Percentiles rank a stretch among this genome's conserved stretches.
Evolutionary conservation across 2,113 vertebrate species (phyloP).

Genomic region (Myrmecobius fasciatus): DNA sequence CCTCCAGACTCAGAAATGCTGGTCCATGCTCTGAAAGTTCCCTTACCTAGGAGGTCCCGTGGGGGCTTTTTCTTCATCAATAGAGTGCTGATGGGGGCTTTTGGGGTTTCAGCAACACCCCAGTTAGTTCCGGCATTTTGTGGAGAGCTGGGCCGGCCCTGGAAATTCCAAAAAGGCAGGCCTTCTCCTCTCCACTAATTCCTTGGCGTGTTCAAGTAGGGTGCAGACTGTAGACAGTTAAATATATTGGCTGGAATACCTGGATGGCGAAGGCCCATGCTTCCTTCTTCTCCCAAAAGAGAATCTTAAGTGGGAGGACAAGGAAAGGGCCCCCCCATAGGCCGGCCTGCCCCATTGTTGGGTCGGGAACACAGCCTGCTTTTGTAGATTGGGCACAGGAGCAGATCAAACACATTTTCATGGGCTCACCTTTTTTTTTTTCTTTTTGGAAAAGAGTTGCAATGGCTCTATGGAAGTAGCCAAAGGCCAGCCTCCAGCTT

Average conservation of each 20-base stretch:
- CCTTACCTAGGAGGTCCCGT: neutral
- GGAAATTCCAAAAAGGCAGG: neutral
- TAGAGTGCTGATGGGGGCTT: neutral
- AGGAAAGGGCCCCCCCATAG: neutral
- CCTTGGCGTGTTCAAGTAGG: neutral
- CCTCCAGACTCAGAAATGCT: neutral
- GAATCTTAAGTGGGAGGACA: neutral
- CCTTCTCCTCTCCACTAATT: neutral
- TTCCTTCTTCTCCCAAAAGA: neutral
- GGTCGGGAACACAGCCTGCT: slow-evolving; percentile 2
- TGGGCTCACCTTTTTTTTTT: slow-evolving; percentile 24
- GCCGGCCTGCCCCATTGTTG: neutral
- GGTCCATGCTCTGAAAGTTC: neutral
- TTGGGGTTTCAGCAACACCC: neutral
- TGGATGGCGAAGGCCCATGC: neutral
- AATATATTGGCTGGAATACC: neutral
- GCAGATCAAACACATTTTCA: slow-evolving; percentile 38
- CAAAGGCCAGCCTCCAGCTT: slow-evolving; percentile 23
- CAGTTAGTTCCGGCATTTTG: neutral
- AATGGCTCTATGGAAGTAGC: slow-evolving; percentile 34
- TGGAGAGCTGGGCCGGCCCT: slow-evolving; percentile 22
- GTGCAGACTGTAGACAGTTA: neutral
- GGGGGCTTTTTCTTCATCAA: neutral
- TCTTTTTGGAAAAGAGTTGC: neutral
- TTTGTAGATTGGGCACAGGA: slow-evolving; percentile 19